phyloP scores from a whole-genome alignment of 2,113 vertebrate genomes.

The Amblyornis subalaris region DNA sequence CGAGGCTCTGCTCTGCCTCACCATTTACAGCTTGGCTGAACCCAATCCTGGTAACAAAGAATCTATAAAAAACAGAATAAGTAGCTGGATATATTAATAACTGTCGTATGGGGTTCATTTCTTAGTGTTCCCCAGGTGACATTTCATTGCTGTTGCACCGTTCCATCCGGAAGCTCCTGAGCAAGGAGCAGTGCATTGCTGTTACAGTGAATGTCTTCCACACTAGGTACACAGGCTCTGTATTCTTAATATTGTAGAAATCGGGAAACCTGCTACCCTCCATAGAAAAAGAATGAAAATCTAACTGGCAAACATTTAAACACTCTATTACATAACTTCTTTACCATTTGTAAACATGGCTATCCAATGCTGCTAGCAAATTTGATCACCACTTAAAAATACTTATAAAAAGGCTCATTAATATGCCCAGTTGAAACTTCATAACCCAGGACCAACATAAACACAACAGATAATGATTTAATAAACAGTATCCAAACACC shows the following conservation, averaged over 20 bases:
- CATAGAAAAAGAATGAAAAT: background rate
- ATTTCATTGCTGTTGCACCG: background rate
- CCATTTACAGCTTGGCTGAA: background rate
- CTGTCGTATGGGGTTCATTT: background rate
- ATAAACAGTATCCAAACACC: background rate
- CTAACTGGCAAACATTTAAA: background rate
- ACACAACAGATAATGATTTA: background rate
- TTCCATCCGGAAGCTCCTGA: background rate
- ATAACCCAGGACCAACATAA: background rate
- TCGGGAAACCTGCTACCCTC: background rate
- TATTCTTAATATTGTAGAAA: background rate
- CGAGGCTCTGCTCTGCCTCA: background rate
- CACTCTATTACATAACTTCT: background rate
- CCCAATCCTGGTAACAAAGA: background rate
- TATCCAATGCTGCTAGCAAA: background rate
- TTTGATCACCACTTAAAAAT: background rate
- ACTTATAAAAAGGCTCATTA: background rate
- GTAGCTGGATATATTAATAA: background rate
- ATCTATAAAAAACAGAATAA: background rate
- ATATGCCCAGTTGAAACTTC: background rate
- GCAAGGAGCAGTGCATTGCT: background rate
- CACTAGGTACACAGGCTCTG: rapidly evolving
- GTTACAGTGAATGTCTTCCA: background rate
- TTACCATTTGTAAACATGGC: background rate
- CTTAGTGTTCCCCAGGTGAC: background rate